Conservation (phyloP, 2,113 vertebrate genomes). For the Oreochromis tanganicae region DNA sequence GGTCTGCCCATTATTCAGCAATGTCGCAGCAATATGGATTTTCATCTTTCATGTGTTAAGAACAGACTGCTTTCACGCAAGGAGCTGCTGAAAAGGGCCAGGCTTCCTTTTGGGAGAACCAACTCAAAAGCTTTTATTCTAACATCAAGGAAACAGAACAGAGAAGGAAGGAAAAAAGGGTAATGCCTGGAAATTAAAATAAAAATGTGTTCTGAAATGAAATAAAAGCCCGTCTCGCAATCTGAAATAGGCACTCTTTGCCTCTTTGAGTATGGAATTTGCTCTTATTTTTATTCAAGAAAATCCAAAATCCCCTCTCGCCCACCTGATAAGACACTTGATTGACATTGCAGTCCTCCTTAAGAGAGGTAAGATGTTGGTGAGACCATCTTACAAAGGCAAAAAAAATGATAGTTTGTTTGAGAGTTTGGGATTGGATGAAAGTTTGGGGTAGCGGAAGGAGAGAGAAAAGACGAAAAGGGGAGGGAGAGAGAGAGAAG, state of each 20-base stretch:
- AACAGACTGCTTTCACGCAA: not conserved
- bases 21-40: conserved; percentile 4
- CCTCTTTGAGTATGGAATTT: not conserved
- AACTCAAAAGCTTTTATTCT: not conserved
- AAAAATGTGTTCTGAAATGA: not conserved
- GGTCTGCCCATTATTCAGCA: conserved; percentile 24
- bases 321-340: not conserved
- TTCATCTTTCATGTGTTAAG: conserved; percentile 22
- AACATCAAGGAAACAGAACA: not conserved
- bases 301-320: not conserved
- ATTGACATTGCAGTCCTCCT: not conserved
- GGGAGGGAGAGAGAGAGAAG: not conserved
- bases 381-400: not conserved
- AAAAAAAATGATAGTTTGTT: not conserved
- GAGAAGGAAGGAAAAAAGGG: not conserved
- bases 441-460: not conserved
- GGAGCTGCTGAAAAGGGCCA: not conserved
- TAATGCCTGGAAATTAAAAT: conserved; percentile 1
- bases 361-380: not conserved
- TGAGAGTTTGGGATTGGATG: conserved; percentile 10
- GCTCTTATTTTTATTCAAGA: not conserved
- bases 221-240: not conserved
- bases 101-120: not conserved
- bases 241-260: not conserved
- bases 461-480: not conserved